Percentiles rank a stretch among this genome's conserved stretches.
phyloP scores from a whole-genome alignment of 92 coral and sea anemone genomes.

The Heteractis magnifica region DNA sequence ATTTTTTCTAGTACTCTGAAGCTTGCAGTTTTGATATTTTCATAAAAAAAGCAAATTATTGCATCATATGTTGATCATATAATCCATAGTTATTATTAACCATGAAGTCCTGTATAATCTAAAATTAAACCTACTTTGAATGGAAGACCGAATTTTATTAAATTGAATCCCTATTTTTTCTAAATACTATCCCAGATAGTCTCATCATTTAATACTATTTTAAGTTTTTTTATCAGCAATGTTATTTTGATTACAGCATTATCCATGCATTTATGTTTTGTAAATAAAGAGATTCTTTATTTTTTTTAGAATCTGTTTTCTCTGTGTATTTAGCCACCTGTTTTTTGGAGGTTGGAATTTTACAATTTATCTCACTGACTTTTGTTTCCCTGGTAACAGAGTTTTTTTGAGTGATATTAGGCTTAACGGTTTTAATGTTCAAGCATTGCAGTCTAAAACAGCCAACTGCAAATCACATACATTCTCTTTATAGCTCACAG shows the following conservation, averaged over 20 bases:
- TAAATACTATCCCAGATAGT: neutral
- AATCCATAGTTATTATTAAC: too few species aligned
- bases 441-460: too few species aligned
- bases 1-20: neutral
- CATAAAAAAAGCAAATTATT: neutral
- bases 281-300: neutral
- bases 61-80: neutral
- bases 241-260: neutral
- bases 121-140: too few species aligned
- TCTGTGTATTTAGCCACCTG: neutral
- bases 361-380: neutral
- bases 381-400: neutral
- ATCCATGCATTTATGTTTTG: neutral
- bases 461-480: too few species aligned
- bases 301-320: neutral
- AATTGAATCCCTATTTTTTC: neutral
- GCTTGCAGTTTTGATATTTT: neutral
- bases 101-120: too few species aligned
- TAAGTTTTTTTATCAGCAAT: neutral
- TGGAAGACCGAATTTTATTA: neutral
- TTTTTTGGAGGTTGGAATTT: neutral
- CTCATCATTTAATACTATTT: neutral
- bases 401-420: neutral
- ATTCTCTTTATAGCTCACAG: too few species aligned
- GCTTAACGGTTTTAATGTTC: too few species aligned